Conservation (phyloP, 2,888 invertebrate species). For the Lasioglossum oenotherae region DNA sequence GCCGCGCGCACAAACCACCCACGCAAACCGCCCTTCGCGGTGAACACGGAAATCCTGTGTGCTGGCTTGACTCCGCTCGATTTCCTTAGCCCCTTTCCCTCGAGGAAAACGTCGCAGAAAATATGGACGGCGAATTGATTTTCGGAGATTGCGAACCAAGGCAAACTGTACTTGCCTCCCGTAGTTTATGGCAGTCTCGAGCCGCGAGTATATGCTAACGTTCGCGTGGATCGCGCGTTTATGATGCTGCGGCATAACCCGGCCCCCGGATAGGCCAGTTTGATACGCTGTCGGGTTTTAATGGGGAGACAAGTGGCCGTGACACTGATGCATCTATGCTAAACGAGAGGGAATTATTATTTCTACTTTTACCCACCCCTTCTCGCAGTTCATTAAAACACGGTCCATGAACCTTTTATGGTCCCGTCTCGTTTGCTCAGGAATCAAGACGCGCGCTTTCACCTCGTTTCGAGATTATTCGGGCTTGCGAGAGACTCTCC, state of each 20-base stretch:
- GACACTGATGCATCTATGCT: slow-evolving; percentile 1
- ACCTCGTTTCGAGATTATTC: too few species aligned
- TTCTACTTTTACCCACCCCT: neutral
- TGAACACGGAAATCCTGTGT: slow-evolving; percentile 2
- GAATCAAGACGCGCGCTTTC: too few species aligned
- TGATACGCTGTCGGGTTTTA: neutral
- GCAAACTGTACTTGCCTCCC: neutral
- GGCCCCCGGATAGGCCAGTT: neutral
- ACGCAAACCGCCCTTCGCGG: neutral
- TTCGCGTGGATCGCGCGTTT: neutral
- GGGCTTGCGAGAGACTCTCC: too few species aligned
- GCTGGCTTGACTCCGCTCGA: neutral
- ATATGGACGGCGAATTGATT: neutral
- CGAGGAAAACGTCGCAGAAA: neutral
- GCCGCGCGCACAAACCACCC: slow-evolving; percentile 22
- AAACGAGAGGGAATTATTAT: neutral
- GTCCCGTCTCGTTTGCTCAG: too few species aligned
- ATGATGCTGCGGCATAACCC: neutral
- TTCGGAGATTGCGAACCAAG: neutral
- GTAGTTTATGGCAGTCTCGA: neutral
- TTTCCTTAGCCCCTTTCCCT: neutral
- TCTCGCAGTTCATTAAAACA: neutral
- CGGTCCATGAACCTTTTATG: neutral
- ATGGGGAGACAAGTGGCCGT: neutral
- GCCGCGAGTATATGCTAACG: neutral